Evolutionary conservation across 35 echinoderm and acorn worm species (phyloP).

Genomic region (Ptychodera flava): DNA sequence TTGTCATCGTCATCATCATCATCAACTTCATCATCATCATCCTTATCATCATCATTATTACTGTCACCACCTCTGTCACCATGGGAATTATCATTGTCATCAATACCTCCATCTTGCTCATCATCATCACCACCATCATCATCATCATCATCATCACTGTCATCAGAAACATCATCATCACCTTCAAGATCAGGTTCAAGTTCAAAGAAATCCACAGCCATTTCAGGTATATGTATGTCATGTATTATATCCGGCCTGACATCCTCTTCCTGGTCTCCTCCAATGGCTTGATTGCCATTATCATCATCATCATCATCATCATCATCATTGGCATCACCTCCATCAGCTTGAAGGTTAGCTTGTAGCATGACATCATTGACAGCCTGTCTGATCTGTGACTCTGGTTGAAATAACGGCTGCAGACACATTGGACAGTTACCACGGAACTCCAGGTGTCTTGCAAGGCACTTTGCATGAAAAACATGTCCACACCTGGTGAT

Average conservation of each 20-base stretch:
- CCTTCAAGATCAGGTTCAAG: not conserved
- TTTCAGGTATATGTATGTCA: not conserved
- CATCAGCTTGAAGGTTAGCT: not conserved
- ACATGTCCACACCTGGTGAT: not conserved
- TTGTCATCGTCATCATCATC: not conserved
- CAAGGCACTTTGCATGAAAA: not conserved
- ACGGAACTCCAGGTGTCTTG: not conserved
- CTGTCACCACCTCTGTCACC: not conserved
- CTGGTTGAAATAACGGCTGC: not conserved
- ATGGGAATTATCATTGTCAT: not conserved
- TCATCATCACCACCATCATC: not conserved
- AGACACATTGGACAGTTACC: not conserved
- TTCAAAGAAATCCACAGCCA: not conserved
- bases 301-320: not conserved
- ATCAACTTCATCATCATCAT: not conserved
- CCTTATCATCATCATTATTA: not conserved
- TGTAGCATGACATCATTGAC: not conserved
- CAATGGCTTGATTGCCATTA: not conserved
- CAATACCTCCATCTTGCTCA: not conserved
- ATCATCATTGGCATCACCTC: not conserved
- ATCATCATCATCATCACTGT: not conserved
- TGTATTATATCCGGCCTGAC: not conserved
- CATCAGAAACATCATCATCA: not conserved
- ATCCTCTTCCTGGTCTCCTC: not conserved
- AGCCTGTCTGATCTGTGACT: not conserved